Percentiles rank a stretch among this genome's conserved stretches.
Conservation (phyloP, 1,140 invertebrate genomes). For the Drosophila suzukii region DNA sequence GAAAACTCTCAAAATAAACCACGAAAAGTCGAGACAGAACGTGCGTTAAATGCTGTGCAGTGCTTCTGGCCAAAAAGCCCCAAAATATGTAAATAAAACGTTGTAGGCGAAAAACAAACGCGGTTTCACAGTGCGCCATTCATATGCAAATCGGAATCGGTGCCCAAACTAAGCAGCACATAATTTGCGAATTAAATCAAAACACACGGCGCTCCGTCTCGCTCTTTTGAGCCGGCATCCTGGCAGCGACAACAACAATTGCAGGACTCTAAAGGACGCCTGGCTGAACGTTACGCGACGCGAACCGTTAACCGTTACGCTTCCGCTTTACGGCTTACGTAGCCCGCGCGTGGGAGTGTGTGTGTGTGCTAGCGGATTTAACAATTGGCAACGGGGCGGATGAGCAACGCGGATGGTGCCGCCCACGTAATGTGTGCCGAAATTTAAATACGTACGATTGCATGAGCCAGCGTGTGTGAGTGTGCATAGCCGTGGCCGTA, state of each 20-base stretch:
- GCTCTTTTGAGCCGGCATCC: constrained; percentile 22
- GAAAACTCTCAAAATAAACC: constrained; percentile 40
- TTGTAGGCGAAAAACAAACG: constrained; percentile 30
- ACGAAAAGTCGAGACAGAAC: constrained; percentile 29
- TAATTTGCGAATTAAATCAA: constrained; percentile 77
- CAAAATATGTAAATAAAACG: constrained; percentile 42
- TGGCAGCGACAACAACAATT: constrained; percentile 24
- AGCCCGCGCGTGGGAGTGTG: constrained; percentile 6
- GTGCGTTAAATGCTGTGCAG: constrained; percentile 28
- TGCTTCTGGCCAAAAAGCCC: constrained; percentile 1
- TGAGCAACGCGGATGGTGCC: constrained; percentile 50
- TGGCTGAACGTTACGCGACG: constrained; percentile 52
- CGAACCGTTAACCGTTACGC: constrained; percentile 69
- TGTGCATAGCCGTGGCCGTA: constrained; percentile 60
- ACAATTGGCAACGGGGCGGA: constrained; percentile 69
- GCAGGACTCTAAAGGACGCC: constrained; percentile 42
- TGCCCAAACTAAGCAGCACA: constrained; percentile 39
- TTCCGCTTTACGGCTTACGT: constrained; percentile 46
- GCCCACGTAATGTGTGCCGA: constrained; percentile 80
- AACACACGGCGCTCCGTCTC: constrained; percentile 37
- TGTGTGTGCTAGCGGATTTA: constrained; percentile 27
- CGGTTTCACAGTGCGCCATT: constrained; percentile 58
- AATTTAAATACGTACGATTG: constrained; percentile 69
- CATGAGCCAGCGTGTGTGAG: constrained; percentile 7
- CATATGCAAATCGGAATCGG: constrained; percentile 53